phyloP scores from a whole-genome alignment of 2,888 invertebrate genomes.

The Sarcophaga variegata region DNA sequence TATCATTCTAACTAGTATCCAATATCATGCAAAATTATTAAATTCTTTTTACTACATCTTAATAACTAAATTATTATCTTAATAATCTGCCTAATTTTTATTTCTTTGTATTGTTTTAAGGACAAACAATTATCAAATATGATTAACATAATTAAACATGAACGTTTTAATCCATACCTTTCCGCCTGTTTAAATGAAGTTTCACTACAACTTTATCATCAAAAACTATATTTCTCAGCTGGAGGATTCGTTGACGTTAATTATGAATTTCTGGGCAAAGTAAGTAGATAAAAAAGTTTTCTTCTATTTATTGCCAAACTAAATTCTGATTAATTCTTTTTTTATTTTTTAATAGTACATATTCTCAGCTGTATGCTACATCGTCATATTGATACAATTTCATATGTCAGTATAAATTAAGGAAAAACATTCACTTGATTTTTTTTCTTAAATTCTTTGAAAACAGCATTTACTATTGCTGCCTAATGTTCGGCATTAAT shows the following conservation, averaged over 20 bases:
- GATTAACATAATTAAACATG: slow-evolving; percentile 36
- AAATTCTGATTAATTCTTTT: not conserved
- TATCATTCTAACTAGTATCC: too few species aligned
- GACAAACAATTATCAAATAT: slow-evolving; percentile 41
- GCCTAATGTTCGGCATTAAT: not conserved
- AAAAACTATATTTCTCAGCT: slow-evolving; percentile 73
- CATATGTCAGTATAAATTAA: slow-evolving; percentile 70
- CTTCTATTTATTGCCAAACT: not conserved
- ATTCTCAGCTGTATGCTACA: slow-evolving; percentile 74
- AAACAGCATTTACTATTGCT: not conserved
- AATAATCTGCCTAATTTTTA: not conserved
- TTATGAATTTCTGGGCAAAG: slow-evolving; percentile 74
- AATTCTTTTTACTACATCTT: too few species aligned
- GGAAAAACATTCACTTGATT: too few species aligned
- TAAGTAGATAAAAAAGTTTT: slow-evolving; percentile 37
- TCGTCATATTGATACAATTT: slow-evolving; percentile 77
- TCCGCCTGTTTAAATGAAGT: slow-evolving; percentile 70
- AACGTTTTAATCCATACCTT: slow-evolving; percentile 64
- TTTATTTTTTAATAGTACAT: slow-evolving; percentile 72
- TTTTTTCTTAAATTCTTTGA: not conserved
- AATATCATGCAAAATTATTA: too few species aligned
- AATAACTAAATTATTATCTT: not conserved
- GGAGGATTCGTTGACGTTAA: slow-evolving; percentile 74
- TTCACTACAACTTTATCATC: slow-evolving; percentile 74
- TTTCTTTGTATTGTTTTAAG: slow-evolving; percentile 29